These are phyloP conservation scores for Silurus meridionalis DNA, from an alignment of 2,113 vertebrate species.

Conservation along the genomic window DNA sequence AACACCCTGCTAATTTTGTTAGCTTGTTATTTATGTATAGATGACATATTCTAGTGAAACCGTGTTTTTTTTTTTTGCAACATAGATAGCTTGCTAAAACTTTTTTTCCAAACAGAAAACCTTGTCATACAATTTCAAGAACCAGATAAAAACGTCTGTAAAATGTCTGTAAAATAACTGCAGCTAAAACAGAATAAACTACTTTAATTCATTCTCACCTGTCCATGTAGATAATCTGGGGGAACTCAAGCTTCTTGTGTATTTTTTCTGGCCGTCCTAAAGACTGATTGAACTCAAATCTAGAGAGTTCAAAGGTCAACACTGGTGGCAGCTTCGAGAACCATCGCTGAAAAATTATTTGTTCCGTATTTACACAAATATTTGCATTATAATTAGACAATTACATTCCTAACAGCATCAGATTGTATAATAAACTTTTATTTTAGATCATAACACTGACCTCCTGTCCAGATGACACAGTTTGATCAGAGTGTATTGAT, in stretches of 20 bases:
- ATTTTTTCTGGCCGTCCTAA: conserved; percentile 98
- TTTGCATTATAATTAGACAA: neutral
- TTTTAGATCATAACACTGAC: conserved; percentile 67
- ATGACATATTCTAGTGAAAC: neutral
- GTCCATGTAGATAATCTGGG: conserved; percentile 94
- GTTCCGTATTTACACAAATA: conserved; percentile 1
- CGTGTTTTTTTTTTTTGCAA: neutral
- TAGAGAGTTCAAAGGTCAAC: conserved; percentile 94
- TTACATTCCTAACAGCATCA: neutral
- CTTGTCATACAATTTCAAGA: neutral
- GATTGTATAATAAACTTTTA: conserved; percentile 34
- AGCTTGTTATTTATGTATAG: neutral
- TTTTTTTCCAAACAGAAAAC: neutral
- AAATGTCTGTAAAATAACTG: neutral
- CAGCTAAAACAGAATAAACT: neutral
- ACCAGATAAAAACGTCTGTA: neutral
- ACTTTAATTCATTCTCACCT: conserved; percentile 73
- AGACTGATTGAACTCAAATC: conserved; percentile 97
- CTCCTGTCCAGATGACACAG: conserved; percentile 81
- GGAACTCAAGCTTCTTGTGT: conserved; percentile 94
- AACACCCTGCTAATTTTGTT: neutral
- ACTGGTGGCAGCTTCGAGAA: conserved; percentile 94
- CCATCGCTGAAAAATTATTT: conserved; percentile 80
- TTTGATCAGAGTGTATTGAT: conserved; percentile 72
- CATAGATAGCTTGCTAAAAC: neutral